A percentile compares a stretch with the other conserved stretches of the same genome.
Evolutionary conservation across 2,888 invertebrate species (phyloP).

Genomic region (Epinotia brunnichana): DNA sequence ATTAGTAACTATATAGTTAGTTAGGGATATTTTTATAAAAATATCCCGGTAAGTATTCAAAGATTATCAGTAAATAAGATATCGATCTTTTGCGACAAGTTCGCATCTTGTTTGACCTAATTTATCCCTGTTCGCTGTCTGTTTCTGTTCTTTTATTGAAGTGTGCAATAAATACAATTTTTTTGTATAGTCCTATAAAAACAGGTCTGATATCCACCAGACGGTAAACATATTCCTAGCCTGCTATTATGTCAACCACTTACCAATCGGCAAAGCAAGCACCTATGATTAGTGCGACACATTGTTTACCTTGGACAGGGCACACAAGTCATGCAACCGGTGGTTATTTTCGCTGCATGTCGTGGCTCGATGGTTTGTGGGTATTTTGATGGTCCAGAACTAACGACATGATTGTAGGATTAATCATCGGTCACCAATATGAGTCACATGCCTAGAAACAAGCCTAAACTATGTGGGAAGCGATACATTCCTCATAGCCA

Average conservation of each 20-base stretch:
- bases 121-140: too few relatives aligned
- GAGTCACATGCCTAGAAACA: neutral
- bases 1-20: too few relatives aligned
- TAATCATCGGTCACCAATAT: neutral
- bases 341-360: slow-evolving; percentile 13
- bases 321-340: neutral
- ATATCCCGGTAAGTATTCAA: too few relatives aligned
- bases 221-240: neutral
- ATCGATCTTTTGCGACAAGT: too few relatives aligned
- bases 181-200: neutral
- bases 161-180: too few relatives aligned
- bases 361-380: neutral
- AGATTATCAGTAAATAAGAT: too few relatives aligned
- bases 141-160: too few relatives aligned
- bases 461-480: neutral
- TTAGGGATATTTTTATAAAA: too few relatives aligned
- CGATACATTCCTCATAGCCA: neutral
- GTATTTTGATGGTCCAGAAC: slow-evolving; percentile 10
- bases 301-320: slow-evolving; percentile 22
- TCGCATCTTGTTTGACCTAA: too few relatives aligned
- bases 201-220: neutral
- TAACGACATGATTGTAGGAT: neutral
- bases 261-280: neutral
- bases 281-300: slow-evolving; percentile 5
- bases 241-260: neutral